Base-by-base conservation (phyloP, 2,888 invertebrate species). In the Rhamphomyia laevipes region DNA sequence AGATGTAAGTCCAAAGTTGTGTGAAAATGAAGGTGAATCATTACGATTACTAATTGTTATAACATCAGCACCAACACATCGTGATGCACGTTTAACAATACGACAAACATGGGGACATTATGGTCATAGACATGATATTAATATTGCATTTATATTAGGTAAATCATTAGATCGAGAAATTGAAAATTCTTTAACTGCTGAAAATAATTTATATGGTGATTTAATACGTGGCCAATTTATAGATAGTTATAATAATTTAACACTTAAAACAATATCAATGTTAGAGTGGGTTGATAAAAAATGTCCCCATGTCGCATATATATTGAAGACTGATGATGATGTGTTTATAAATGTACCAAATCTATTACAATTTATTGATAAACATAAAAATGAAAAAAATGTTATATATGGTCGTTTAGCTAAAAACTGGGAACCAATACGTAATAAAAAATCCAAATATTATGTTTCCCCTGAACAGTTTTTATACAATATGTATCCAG, bases 301-400 rank as follows among this genome's bases (percentile, higher is more conserved):
- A 70, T 89, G 88, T 67, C 77, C 82, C 53, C 57, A 50, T 59
- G 84, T 81, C 56, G 79, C 78, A 62, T 85, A 78, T 60, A 75
- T 89, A 63, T 77, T 90, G 56, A 89, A 89, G 75, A 87, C 87
- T 3, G 88, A 89, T 67, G 89, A 90, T 68, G 89, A 90, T 70
- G 87, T 89, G 87, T 90, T 88, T 67, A 84, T 89, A 57, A 88
- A 90, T 73, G 78, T 88, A 57, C 81, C 81, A 55, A 79, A 81
- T 53, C 73, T 89, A 58, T 71, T 88, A 50, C 67, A 69, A 45
- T 86, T 87, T 68, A 74, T 82, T 49, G 74, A 77, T 44, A 74
- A 73, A 55, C 80, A 80, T 61, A 16, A 10, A 11, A 73, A 76
- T 59, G 78, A 82, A n/a, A 78, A 81, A 57, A 76, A 77, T 55